Evolutionary conservation across 2,888 invertebrate genomes (phyloP).

Genomic region (Atrina japonica): DNA sequence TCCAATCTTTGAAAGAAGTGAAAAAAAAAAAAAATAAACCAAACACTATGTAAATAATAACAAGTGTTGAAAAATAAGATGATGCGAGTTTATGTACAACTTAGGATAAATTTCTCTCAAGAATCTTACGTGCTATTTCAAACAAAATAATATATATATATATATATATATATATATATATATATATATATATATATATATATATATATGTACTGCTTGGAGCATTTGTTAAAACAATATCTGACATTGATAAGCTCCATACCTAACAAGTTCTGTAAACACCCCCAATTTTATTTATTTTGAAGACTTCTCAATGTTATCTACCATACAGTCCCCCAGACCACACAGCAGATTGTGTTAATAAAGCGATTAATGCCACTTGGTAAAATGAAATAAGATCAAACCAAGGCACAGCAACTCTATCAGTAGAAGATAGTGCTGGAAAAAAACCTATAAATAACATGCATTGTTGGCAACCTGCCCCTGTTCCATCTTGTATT

Average conservation of each 20-base stretch:
- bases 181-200: too few species aligned
- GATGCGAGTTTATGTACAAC: too few species aligned
- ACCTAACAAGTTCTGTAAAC: slow-evolving; percentile 25
- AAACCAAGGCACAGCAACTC: slow-evolving; percentile 6
- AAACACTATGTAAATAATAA: too few species aligned
- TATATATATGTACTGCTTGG: not conserved
- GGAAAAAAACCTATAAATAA: slow-evolving; percentile 21
- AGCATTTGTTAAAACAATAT: slow-evolving; percentile 18
- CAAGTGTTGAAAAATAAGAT: too few species aligned
- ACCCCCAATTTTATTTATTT: slow-evolving; percentile 36
- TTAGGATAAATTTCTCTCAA: too few species aligned
- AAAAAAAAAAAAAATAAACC: too few species aligned
- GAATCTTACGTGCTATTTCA: too few species aligned
- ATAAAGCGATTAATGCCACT: slow-evolving; percentile 24
- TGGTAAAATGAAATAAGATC: slow-evolving; percentile 23
- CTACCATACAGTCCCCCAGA: slow-evolving; percentile 15
- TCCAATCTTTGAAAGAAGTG: too few species aligned
- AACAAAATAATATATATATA: too few species aligned
- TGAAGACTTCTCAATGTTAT: slow-evolving; percentile 32
- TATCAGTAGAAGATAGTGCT: slow-evolving; percentile 14
- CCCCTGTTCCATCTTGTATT: not conserved
- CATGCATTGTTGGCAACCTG: slow-evolving; percentile 15
- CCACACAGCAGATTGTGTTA: slow-evolving; percentile 31
- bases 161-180: too few species aligned
- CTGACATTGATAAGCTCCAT: slow-evolving; percentile 30